phyloP scores from a whole-genome alignment of 1,140 invertebrate species.

The Papilio xuthus region DNA sequence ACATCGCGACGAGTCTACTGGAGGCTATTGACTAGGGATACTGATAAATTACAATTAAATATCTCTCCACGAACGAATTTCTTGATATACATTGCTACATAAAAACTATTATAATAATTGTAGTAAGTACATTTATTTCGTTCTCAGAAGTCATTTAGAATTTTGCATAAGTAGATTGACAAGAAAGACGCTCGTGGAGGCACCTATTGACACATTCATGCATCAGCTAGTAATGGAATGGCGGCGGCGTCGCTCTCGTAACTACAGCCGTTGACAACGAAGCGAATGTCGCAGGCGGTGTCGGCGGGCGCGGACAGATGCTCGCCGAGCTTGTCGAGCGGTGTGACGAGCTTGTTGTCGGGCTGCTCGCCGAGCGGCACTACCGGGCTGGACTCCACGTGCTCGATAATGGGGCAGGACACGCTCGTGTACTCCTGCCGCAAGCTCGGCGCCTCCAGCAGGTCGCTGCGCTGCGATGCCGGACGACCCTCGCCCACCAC shows the following conservation, averaged over 20 bases:
- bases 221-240: constrained; percentile 72
- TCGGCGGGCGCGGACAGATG: constrained; percentile 35
- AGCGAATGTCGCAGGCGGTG: constrained; percentile 63
- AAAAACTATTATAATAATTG: background rate
- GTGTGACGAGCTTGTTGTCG: constrained; percentile 16
- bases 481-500: constrained; percentile 65
- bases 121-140: no score
- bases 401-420: constrained; percentile 76
- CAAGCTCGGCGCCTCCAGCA: constrained; percentile 68
- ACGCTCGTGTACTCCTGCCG: constrained; percentile 71
- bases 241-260: constrained; percentile 60
- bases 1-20: constrained; percentile 24
- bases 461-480: constrained; percentile 52
- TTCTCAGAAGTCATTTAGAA: no score
- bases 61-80: background rate
- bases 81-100: background rate
- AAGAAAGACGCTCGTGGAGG: constrained; percentile 30
- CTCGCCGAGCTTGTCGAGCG: constrained; percentile 18
- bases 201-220: constrained; percentile 41
- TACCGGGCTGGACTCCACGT: constrained; percentile 46
- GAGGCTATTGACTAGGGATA: constrained; percentile 53
- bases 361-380: background rate
- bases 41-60: constrained; percentile 30
- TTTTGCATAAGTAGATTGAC: background rate
- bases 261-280: constrained; percentile 65